Evolutionary conservation across 2,113 vertebrate species (phyloP), one percentile per base, ranked within the genome.

Genomic region (Mustelus asterias): DNA sequence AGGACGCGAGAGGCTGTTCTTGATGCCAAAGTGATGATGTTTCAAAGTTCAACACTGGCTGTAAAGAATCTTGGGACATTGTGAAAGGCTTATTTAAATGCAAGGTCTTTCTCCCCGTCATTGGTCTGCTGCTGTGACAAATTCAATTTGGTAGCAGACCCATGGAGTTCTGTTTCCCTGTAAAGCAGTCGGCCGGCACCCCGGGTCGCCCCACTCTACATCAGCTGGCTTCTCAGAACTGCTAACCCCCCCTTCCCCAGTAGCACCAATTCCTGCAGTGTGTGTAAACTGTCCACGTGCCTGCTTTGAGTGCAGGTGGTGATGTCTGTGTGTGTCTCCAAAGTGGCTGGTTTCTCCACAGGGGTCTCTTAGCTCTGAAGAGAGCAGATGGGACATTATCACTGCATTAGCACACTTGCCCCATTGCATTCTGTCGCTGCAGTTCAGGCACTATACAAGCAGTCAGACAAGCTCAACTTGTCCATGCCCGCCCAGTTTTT

Each of bases 381-480:
- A 24, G 9, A 93, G 33, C 89, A 93, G 89, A 93, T 93, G 89
- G 89, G 89, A 67, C 89, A 93, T 67, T 93, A 93, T 67, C 89
- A 37, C 33, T 20, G 20, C 86, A 67, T 65, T 93, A 63, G 16
- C 60, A 65, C 60, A n/a, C 89, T 37, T n/a, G 16, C 16, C 60
- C 83, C 89, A 93, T 67, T 65, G n/a, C 89, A 93, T 93, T 20
- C 60, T 26, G n/a, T 16, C 7, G n/a, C 60, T 16, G 58, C 89
- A 92, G 10, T 63, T 37, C 58, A 65, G 89, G 33, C 60, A 22
- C 58, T 37, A 14, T 67, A 10, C 8, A 20, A 65, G 89, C 33
- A 63, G 65, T 63, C 48, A 54, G 48, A 54, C 48, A 54, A 54
- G 48, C 48, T n/a, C 48, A 54, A 54, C 48, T 54, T 5, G 4